Base-by-base conservation (phyloP, 1,140 invertebrate genomes). In the Drosophila fuyamai region DNA sequence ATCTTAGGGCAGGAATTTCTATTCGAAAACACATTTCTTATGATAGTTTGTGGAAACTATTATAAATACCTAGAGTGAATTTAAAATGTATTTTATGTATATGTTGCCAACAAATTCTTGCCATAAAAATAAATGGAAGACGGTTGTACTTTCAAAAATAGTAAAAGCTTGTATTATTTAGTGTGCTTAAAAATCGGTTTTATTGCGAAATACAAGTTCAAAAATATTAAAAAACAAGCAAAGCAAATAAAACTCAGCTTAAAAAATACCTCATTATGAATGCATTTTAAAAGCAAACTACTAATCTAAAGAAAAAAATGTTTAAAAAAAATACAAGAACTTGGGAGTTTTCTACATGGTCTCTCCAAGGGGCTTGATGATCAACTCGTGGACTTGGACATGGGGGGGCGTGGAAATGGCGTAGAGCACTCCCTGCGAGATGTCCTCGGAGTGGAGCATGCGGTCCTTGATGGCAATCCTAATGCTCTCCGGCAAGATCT, bases 401-500 rank as follows among this genome's bases (percentile, higher is more conserved):
- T 92, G 86, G 5, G 93, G 92, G 36, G 93, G 93, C 5, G 93
- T 93, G 9, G 90, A 86, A 5, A 95, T 79, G 41, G 93, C 92
- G 81, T 93, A 95, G 10, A 94, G 55, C 3, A 94, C 83, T 13
- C 93, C 93, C 78, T 94, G 93, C 7, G 94, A 93, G 46, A 95
- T 93, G 81, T 95, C 94, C 71, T 93, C 82, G 3, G 93, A 54
- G 27, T 92, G 61, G 1, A 94, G 74, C 54, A 81, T 59, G 44
- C 53, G 55, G 36, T 72, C 38, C 40, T 13, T 48, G 32, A 71
- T 51, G 4, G 14, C 40, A 2, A 73, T 29, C 29, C 73, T 76
- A 4, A 82, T 40, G 13, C 65, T 62, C 40, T 90, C 79, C 18
- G 77, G 72, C 18, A 93, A 54, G 59, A 95, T 94, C 73, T 95